Conservation (phyloP, 2,888 invertebrate species). For the Tetragonisca angustula region DNA sequence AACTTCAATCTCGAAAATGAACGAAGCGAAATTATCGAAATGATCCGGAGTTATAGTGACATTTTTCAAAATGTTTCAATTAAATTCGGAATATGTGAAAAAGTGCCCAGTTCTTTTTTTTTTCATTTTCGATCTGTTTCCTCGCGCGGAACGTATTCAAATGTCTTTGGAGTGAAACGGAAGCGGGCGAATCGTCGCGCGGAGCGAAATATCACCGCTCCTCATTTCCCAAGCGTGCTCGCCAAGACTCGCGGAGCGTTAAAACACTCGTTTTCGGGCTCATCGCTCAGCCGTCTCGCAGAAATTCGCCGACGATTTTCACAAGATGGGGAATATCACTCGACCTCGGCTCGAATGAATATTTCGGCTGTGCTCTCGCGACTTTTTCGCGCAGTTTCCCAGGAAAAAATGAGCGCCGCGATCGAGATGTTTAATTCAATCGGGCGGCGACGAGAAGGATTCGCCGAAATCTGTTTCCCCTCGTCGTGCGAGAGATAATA, state of each 20-base stretch:
- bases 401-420: background rate
- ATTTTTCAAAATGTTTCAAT: background rate
- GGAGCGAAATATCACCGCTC: slow-evolving; percentile 22
- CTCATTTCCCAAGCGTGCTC: slow-evolving; percentile 37
- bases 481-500: background rate
- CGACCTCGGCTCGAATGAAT: slow-evolving; percentile 26
- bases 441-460: slow-evolving; percentile 2
- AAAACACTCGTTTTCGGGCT: slow-evolving; percentile 34
- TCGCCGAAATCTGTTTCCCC: background rate
- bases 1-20: too few species aligned
- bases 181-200: slow-evolving; percentile 2
- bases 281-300: slow-evolving; percentile 26
- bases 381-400: background rate
- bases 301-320: slow-evolving; percentile 31
- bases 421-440: slow-evolving; percentile 33
- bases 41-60: too few species aligned
- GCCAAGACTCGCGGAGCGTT: slow-evolving; percentile 18
- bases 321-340: slow-evolving; percentile 26
- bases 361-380: slow-evolving; percentile 14
- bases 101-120: too few species aligned
- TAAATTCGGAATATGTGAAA: background rate
- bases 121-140: background rate
- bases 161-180: background rate
- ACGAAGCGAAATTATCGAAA: too few species aligned
- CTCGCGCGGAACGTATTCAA: background rate